A percentile compares a stretch with the other conserved stretches of the same genome.
phyloP scores from a whole-genome alignment of 2,888 invertebrate genomes.

The Microplitis manilae region DNA sequence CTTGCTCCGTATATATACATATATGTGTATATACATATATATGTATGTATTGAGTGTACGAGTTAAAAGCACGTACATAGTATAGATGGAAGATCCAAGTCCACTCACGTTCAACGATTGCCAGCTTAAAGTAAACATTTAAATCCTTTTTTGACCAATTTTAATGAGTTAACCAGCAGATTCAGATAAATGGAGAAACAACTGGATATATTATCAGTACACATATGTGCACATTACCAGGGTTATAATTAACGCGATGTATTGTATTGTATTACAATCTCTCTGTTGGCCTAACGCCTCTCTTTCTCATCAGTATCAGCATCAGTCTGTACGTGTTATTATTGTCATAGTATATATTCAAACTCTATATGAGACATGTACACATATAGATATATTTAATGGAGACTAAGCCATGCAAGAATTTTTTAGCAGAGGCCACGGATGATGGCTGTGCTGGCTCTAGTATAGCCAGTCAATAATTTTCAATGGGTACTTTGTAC shows the following conservation, averaged over 20 bases:
- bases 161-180: constrained; percentile 15
- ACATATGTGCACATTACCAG: constrained; percentile 9
- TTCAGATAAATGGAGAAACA: constrained; percentile 6
- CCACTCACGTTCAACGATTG: constrained; percentile 8
- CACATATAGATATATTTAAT: neutral
- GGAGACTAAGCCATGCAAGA: constrained; percentile 39
- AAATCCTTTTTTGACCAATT: constrained; percentile 9
- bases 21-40: neutral
- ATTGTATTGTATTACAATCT: constrained; percentile 42
- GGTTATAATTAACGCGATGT: constrained; percentile 36
- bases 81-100: neutral
- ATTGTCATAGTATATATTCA: constrained; percentile 22
- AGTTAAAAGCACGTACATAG: neutral
- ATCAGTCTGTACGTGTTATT: neutral
- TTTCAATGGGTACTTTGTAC: neutral
- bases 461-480: constrained; percentile 16
- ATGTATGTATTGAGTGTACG: neutral
- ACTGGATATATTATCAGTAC: constrained; percentile 23
- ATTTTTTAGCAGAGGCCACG: constrained; percentile 22
- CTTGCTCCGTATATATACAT: neutral
- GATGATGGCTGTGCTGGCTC: neutral
- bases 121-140: neutral
- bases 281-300: constrained; percentile 18
- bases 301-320: constrained; percentile 3
- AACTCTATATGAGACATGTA: neutral